These are phyloP conservation scores for Adela reaumurella DNA, from an alignment of 2,888 invertebrate species.

Conservation along the genomic window DNA sequence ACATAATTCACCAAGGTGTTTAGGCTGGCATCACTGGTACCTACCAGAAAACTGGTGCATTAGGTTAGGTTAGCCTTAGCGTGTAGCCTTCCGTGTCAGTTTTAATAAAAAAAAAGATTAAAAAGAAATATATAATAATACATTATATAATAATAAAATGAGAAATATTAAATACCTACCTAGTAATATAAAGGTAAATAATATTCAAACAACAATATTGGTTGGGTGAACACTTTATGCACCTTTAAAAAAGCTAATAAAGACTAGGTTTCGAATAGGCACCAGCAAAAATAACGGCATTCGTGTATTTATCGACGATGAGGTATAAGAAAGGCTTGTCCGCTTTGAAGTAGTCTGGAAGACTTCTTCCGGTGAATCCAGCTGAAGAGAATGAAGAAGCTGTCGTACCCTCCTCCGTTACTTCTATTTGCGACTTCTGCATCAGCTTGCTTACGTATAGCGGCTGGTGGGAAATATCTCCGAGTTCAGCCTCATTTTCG, in stretches of 20 bases:
- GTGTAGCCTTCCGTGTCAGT: no score
- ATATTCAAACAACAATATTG: no score
- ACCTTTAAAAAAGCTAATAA: background rate
- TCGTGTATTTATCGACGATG: slow-evolving; percentile 28
- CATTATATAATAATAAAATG: no score
- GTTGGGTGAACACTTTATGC: no score
- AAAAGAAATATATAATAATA: no score
- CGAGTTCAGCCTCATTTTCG: slow-evolving; percentile 21
- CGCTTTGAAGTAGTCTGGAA: slow-evolving; percentile 21
- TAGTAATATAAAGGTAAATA: no score
- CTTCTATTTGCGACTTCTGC: slow-evolving; percentile 39
- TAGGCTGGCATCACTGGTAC: no score
- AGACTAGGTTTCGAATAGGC: slow-evolving; percentile 34
- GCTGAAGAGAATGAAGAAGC: slow-evolving; percentile 24
- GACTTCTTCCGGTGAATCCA: slow-evolving; percentile 17
- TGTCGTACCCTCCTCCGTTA: slow-evolving; percentile 34
- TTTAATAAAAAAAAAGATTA: no score
- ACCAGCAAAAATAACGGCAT: slow-evolving; percentile 32
- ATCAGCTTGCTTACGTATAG: slow-evolving; percentile 29
- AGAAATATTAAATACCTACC: no score
- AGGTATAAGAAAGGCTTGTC: slow-evolving; percentile 40
- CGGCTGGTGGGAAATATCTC: slow-evolving; percentile 22
- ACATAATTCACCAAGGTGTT: no score
- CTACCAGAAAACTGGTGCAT: no score
- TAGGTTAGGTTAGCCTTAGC: no score